Conservation (phyloP, 2,888 invertebrate species). For the Scelioninae gen. 1 region DNA sequence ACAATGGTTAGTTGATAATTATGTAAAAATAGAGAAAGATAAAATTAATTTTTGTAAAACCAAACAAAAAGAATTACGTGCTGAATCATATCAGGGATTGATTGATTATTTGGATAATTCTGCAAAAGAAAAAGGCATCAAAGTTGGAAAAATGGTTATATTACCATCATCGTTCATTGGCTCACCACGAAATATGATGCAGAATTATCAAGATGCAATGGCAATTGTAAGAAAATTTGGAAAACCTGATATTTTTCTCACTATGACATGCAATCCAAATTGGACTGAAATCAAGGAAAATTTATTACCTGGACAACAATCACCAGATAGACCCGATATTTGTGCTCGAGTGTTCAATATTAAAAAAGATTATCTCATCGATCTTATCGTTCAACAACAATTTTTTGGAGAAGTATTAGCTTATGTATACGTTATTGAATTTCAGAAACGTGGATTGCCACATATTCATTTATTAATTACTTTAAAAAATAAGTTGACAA, state of each 20-base stretch:
- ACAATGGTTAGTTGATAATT: not conserved
- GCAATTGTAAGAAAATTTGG: slow-evolving; percentile 2
- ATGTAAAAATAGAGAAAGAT: not conserved
- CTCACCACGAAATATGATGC: slow-evolving; percentile 1
- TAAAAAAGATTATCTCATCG: not conserved
- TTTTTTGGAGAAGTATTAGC: not conserved
- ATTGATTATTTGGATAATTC: slow-evolving; percentile 1
- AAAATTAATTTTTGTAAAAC: slow-evolving; percentile 2
- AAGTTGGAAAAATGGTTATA: slow-evolving; percentile 1
- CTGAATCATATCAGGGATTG: slow-evolving; percentile 2
- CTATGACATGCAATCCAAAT: slow-evolving; percentile 4
- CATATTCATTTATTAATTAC: slow-evolving; percentile 5
- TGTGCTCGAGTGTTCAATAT: not conserved
- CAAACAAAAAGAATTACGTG: not conserved
- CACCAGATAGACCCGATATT: not conserved
- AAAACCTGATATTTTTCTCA: not conserved
- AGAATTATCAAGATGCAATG: not conserved
- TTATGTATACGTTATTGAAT: not conserved
- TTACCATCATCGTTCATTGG: slow-evolving; percentile 3
- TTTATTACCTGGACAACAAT: not conserved
- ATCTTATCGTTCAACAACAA: not conserved
- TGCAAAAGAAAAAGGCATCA: not conserved
- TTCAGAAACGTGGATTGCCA: not conserved
- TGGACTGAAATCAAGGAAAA: not conserved
- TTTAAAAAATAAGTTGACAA: not conserved